Percentiles rank a stretch among this genome's conserved stretches.
Conservation (phyloP, 1,140 invertebrate genomes). For the Psix sp. region DNA sequence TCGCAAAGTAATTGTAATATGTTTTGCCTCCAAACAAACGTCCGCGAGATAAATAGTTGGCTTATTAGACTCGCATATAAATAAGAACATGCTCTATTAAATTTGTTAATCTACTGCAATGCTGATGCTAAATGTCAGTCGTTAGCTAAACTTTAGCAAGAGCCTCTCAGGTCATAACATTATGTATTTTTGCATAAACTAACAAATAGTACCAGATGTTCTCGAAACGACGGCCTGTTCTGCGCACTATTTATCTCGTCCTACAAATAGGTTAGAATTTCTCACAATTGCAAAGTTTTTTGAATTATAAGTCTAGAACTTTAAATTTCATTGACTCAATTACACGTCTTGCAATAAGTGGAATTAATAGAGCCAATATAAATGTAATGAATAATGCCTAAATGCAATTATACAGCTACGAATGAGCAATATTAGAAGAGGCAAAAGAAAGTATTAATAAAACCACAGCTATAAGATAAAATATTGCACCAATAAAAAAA, state of each 20-base stretch:
- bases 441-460: too few relatives aligned
- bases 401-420: not conserved
- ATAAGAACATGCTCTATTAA: constrained; percentile 53
- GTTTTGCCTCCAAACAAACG: constrained; percentile 17
- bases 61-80: constrained; percentile 42
- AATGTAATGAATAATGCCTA: not conserved
- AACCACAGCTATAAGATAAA: too few relatives aligned
- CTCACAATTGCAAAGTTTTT: constrained; percentile 8
- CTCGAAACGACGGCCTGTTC: constrained; percentile 38
- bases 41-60: constrained; percentile 39
- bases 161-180: constrained; percentile 45
- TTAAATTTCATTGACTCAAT: constrained; percentile 2
- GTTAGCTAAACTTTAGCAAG: constrained; percentile 48
- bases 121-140: constrained; percentile 52
- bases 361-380: too few relatives aligned
- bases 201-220: constrained; percentile 44
- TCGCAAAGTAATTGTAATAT: constrained; percentile 1
- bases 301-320: constrained; percentile 6
- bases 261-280: constrained; percentile 21
- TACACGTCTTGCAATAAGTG: too few relatives aligned
- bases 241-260: constrained; percentile 24
- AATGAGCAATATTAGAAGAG: too few relatives aligned
- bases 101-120: constrained; percentile 49
- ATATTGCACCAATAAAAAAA: too few relatives aligned
- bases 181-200: constrained; percentile 45